A percentile compares a stretch with the other conserved stretches of the same genome.
These are phyloP conservation scores for Cancer borealis DNA, from an alignment of 2,888 invertebrate genomes.

Conservation along the genomic window DNA sequence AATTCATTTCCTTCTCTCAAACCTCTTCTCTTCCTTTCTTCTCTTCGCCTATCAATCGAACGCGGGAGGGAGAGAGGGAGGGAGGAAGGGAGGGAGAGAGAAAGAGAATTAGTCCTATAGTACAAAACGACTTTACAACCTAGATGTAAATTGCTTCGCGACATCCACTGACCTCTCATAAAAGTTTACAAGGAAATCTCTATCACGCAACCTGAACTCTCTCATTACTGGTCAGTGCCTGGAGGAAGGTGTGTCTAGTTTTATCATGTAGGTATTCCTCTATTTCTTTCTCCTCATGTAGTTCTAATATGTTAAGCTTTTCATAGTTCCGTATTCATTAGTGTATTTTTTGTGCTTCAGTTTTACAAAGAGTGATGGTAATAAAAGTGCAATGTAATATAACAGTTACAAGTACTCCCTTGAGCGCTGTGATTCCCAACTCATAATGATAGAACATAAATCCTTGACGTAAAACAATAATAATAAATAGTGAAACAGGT, in stretches of 20 bases:
- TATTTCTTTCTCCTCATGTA: not conserved
- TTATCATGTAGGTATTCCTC: not conserved
- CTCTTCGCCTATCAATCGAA: not conserved
- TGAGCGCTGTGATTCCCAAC: too few species aligned
- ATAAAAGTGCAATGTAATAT: not conserved
- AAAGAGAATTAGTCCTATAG: not conserved
- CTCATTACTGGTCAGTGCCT: not conserved
- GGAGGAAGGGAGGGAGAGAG: not conserved
- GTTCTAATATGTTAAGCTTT: too few species aligned
- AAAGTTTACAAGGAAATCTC: constrained; percentile 3
- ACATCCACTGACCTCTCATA: not conserved
- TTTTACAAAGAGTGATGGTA: too few species aligned
- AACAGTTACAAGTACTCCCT: not conserved
- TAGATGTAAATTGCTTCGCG: not conserved
- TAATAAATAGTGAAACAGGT: not conserved
- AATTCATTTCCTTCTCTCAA: not conserved
- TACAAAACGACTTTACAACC: constrained; percentile 3
- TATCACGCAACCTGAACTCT: not conserved
- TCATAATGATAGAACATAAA: too few species aligned
- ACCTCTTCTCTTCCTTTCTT: not conserved
- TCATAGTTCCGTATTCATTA: too few species aligned
- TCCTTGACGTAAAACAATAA: not conserved
- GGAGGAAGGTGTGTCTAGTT: not conserved
- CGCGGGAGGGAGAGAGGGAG: not conserved
- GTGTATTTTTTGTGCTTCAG: too few species aligned